Conservation (phyloP, 2,888 invertebrate genomes). For the Tachina lurida region DNA sequence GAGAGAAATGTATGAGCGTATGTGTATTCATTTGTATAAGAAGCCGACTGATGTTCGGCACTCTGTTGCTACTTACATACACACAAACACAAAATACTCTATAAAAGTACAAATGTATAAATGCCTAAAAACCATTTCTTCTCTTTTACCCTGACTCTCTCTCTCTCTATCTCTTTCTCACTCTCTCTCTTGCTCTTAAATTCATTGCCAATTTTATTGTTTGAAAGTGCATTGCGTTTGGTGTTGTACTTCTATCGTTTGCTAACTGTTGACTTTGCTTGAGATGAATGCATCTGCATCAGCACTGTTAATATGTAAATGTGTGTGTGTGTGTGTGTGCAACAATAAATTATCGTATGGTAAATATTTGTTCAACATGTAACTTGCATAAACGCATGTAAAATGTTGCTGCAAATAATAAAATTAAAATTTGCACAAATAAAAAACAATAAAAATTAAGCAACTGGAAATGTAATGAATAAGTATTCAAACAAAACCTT, state of each 20-base stretch:
- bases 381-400: slow-evolving; percentile 64
- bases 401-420: slow-evolving; percentile 53
- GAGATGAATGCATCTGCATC: background rate
- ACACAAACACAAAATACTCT: too few relatives aligned
- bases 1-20: too few relatives aligned
- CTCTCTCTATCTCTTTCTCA: background rate
- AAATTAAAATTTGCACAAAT: slow-evolving; percentile 25
- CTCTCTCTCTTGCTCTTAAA: background rate
- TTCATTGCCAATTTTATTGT: background rate
- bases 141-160: too few relatives aligned
- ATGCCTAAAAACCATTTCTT: background rate
- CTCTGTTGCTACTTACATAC: too few relatives aligned
- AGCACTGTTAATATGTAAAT: background rate
- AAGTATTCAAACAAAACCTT: slow-evolving; percentile 13
- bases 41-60: too few relatives aligned
- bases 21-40: too few relatives aligned
- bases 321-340: background rate
- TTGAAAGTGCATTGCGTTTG: background rate
- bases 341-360: slow-evolving; percentile 61
- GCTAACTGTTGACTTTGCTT: slow-evolving; percentile 27
- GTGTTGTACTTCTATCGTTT: slow-evolving; percentile 1
- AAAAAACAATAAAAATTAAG: background rate
- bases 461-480: slow-evolving; percentile 18
- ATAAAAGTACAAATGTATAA: background rate
- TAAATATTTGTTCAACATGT: slow-evolving; percentile 69